Conservation (phyloP, 2,888 invertebrate species). For the Orchestes rusci region DNA sequence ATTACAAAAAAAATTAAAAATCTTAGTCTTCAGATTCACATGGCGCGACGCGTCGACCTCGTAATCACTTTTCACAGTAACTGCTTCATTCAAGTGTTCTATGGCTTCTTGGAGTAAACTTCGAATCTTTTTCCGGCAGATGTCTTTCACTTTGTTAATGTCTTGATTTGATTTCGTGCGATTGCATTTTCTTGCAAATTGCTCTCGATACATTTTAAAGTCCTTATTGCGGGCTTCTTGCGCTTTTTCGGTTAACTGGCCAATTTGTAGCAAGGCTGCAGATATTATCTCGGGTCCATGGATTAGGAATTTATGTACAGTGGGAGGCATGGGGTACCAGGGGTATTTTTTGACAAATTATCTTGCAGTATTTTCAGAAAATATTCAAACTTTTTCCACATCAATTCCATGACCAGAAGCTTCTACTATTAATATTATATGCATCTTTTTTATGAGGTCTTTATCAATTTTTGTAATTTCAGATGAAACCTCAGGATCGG, state of each 20-base stretch:
- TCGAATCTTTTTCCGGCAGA: too few species aligned
- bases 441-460: conserved; percentile 9
- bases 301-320: conserved; percentile 32
- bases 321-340: conserved; percentile 31
- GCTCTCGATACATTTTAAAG: conserved; percentile 4
- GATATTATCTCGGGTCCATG: conserved; percentile 32
- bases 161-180: too few species aligned
- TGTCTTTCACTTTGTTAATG: too few species aligned
- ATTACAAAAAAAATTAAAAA: too few species aligned
- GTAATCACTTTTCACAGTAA: too few species aligned
- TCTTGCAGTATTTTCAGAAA: conserved; percentile 20
- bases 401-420: conserved; percentile 22
- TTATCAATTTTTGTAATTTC: conserved; percentile 13
- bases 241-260: conserved; percentile 25
- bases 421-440: conserved; percentile 15
- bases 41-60: too few species aligned
- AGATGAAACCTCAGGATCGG: conserved; percentile 8
- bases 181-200: conserved; percentile 1
- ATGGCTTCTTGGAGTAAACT: too few species aligned
- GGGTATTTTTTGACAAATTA: conserved; percentile 22
- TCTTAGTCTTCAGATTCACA: too few species aligned
- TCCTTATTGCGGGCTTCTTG: conserved; percentile 22
- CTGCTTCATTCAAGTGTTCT: too few species aligned
- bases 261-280: conserved; percentile 29
- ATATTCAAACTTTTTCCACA: conserved; percentile 19